Evolutionary conservation across 1,140 invertebrate genomes (phyloP).

Genomic region (Watersipora subatra): DNA sequence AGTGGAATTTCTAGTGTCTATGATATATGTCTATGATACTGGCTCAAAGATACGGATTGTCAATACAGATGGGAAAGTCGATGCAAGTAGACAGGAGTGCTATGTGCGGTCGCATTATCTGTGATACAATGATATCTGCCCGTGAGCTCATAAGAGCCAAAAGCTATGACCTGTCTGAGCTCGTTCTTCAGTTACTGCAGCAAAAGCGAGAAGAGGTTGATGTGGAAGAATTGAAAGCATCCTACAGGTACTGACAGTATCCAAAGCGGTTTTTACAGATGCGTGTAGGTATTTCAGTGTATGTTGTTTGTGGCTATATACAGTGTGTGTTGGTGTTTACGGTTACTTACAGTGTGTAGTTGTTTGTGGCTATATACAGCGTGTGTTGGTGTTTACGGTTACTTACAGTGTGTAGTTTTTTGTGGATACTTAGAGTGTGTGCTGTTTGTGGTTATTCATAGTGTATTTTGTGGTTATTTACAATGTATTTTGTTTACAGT

Average conservation of each 20-base stretch:
- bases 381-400: too few relatives aligned
- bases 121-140: constrained; percentile 81
- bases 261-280: constrained; percentile 5
- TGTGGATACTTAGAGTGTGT: too few relatives aligned
- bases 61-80: constrained; percentile 1
- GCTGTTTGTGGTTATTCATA: too few relatives aligned
- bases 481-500: too few relatives aligned
- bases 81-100: constrained; percentile 41
- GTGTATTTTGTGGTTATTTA: too few relatives aligned
- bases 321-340: neutral
- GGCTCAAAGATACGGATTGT: too few relatives aligned
- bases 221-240: constrained; percentile 26
- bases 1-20: too few relatives aligned
- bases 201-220: constrained; percentile 24
- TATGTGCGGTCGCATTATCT: constrained; percentile 68
- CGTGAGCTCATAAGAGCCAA: constrained; percentile 80
- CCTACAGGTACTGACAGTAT: constrained; percentile 36
- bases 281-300: neutral
- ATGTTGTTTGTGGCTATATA: neutral
- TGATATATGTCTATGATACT: too few relatives aligned
- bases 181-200: constrained; percentile 53
- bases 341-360: too few relatives aligned
- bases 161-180: constrained; percentile 76
- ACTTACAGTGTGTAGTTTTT: too few relatives aligned
- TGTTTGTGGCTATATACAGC: too few relatives aligned